Conservation (phyloP, 2,113 vertebrate species). For the Stigmatopora nigra region DNA sequence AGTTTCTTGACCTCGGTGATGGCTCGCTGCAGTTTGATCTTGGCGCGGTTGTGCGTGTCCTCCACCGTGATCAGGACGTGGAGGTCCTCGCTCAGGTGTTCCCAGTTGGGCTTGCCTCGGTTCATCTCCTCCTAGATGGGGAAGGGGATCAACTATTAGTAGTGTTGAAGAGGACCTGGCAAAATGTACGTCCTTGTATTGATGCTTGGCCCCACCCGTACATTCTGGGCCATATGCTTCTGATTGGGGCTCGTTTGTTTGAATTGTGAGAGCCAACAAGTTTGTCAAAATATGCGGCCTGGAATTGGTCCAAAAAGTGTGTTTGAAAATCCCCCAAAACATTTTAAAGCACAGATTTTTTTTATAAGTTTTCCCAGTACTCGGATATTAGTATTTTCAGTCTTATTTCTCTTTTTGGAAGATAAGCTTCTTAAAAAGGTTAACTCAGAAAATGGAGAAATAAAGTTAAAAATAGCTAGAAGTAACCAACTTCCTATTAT, state of each 20-base stretch:
- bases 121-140: conserved; percentile 86
- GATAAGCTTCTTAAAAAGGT: not conserved
- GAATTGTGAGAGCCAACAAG: not conserved
- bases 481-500: not conserved
- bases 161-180: too few species aligned
- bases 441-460: too few species aligned
- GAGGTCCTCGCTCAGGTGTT: conserved; percentile 93
- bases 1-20: conserved; percentile 93
- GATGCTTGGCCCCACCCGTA: too few species aligned
- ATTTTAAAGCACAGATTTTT: too few species aligned
- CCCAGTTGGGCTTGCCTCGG: conserved; percentile 95
- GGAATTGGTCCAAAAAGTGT: too few species aligned
- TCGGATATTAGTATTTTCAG: too few species aligned
- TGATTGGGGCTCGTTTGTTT: too few species aligned
- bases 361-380: too few species aligned
- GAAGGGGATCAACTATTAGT: conserved; percentile 2
- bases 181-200: too few species aligned
- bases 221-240: too few species aligned
- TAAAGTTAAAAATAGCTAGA: not conserved
- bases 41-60: conserved; percentile 92
- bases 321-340: too few species aligned
- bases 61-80: conserved; percentile 96
- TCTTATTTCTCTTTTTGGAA: not conserved
- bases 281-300: too few species aligned
- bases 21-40: conserved; percentile 91